A percentile compares a stretch with the other conserved stretches of the same genome.
phyloP scores from a whole-genome alignment of 2,888 invertebrate genomes.

The Galeopsomyia nigrocyanea region DNA sequence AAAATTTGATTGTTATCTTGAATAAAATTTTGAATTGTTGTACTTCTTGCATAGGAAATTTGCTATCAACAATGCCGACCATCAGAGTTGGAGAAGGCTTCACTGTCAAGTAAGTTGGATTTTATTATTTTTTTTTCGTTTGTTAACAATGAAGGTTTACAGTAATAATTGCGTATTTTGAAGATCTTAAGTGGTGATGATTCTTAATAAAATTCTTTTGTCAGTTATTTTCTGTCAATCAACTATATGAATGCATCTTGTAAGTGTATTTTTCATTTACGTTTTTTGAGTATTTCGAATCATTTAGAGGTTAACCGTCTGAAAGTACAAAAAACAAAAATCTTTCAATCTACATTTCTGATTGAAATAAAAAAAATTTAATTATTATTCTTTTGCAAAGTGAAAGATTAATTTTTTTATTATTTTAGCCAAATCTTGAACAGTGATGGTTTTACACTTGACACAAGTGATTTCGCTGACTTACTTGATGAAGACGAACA shows the following conservation, averaged over 20 bases:
- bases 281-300: too few relatives aligned
- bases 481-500: slow-evolving; percentile 36
- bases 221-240: not conserved
- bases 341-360: too few relatives aligned
- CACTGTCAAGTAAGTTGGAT: slow-evolving; percentile 39
- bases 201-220: slow-evolving; percentile 6
- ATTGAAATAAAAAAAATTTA: too few relatives aligned
- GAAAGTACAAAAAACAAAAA: too few relatives aligned
- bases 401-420: not conserved
- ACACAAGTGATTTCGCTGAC: slow-evolving; percentile 40
- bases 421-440: slow-evolving; percentile 39
- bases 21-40: too few relatives aligned
- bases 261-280: not conserved
- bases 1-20: too few relatives aligned
- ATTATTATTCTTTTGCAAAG: too few relatives aligned
- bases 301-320: too few relatives aligned
- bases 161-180: not conserved
- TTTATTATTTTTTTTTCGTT: not conserved
- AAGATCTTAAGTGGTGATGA: not conserved
- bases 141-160: not conserved
- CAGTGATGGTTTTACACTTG: slow-evolving; percentile 41
- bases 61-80: not conserved
- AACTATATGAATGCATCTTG: not conserved
- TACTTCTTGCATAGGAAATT: too few relatives aligned
- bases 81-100: slow-evolving; percentile 36